Evolutionary conservation across 2,113 vertebrate species (phyloP), one percentile per base, ranked within the genome.

Genomic region (Callithrix jacchus): DNA sequence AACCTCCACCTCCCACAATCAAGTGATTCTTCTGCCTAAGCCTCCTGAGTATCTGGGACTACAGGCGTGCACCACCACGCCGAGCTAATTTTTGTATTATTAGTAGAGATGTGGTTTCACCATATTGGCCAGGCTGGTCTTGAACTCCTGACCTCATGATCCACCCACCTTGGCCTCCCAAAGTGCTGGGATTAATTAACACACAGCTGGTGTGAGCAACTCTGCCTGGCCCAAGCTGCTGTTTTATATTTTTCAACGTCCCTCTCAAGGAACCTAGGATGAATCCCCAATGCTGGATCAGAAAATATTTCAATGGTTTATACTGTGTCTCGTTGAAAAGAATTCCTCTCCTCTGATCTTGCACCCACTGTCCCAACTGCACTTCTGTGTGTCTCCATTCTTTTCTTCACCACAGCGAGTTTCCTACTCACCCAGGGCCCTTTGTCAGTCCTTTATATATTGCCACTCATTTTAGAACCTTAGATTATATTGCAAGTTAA

Each of bases 401-500:
- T 83, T 37, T 86, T 32, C 56, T 79, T 52, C 12, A 49, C 6
- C 5, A 17, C 8, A 74, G 25, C 23, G 66, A 89, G 32, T 49
- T 71, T 42, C 20, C 11, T 42, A 17, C 17, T 77, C 58, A 10
- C 2, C 23, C 25, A 52, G 45, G 5, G 6, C 12, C 84, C 8
- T 56, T 49, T 35, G 9, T 45, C 10, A 8, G 21, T 18, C 71
- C 81, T 77, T 85, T 37, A 52, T 32, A 88, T 81, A 56, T 86
- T 81, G 20, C 84, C 13, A 79, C 27, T 64, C 61, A 54, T 37
- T 93, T 70, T 87, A 79, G 35, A 89, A 92, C 0, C 16, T 71
- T 64, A 61, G 70, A 32, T 93, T 27, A 64, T 40, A 58, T 18
- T 87, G 49, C 35, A 84, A 79, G 86, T 85, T 90, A 35, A 83